Conservation (phyloP, 1,140 invertebrate genomes). For the Coelopa frigida region DNA sequence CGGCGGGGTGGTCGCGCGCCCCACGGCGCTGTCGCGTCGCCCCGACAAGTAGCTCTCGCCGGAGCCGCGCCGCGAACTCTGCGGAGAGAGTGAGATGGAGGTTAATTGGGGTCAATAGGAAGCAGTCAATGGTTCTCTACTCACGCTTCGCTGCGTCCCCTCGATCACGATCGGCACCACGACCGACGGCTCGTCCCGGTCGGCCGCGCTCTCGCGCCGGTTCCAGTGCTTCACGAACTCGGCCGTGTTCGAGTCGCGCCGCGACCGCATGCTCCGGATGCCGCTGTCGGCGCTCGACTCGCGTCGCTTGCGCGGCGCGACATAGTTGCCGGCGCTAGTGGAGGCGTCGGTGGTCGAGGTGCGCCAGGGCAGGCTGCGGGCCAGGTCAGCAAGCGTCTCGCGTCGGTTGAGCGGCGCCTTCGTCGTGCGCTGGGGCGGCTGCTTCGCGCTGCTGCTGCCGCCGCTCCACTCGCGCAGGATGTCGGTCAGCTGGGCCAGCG, state of each 20-base stretch:
- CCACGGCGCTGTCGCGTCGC: constrained; percentile 55
- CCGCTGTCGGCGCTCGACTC: constrained; percentile 77
- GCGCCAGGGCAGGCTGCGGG: constrained; percentile 66
- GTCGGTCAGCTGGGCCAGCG: constrained; percentile 79
- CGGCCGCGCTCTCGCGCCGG: constrained; percentile 48
- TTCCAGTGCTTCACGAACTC: constrained; percentile 66
- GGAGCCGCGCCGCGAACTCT: constrained; percentile 52
- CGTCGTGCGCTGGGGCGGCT: constrained; percentile 44
- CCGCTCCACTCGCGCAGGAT: constrained; percentile 79
- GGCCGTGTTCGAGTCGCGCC: constrained; percentile 65
- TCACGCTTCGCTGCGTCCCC: constrained; percentile 29
- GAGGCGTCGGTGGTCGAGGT: constrained; percentile 51
- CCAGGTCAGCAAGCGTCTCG: constrained; percentile 78
- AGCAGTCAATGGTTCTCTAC: constrained; percentile 16
- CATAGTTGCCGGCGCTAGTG: constrained; percentile 43
- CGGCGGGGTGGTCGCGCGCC: constrained; percentile 49
- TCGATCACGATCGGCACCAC: constrained; percentile 32
- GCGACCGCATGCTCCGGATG: constrained; percentile 66
- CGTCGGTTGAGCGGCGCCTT: constrained; percentile 66
- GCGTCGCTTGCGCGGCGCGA: constrained; percentile 58
- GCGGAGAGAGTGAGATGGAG: constrained; percentile 10
- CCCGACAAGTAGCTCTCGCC: constrained; percentile 55
- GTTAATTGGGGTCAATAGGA: background rate
- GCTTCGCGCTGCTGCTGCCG: constrained; percentile 47
- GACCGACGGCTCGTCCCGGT: constrained; percentile 27